Percentiles rank a stretch among this genome's conserved stretches.
phyloP scores from a whole-genome alignment of 1,140 invertebrate species.

The Caenorhabditis remanei region DNA sequence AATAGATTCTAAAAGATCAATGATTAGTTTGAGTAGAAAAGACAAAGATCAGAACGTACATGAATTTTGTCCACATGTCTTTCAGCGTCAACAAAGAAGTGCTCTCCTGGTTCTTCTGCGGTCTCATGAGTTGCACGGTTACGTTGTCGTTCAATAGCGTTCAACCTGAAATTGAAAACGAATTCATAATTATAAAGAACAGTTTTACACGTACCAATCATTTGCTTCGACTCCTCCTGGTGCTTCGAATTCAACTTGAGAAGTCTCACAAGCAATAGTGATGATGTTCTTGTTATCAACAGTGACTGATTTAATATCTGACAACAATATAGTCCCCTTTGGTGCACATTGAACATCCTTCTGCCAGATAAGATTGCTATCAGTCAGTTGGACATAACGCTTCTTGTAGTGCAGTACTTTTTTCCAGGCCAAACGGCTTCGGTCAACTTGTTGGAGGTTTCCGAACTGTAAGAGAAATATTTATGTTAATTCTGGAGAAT shows the following conservation, averaged over 20 bases:
- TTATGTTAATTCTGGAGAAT: background rate
- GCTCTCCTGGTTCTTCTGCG: background rate
- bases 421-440: constrained; percentile 69
- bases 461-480: constrained; percentile 59
- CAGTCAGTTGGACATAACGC: constrained; percentile 73
- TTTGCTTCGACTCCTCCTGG: constrained; percentile 70
- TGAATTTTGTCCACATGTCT: constrained; percentile 31
- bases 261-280: constrained; percentile 66
- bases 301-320: constrained; percentile 71
- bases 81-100: constrained; percentile 30
- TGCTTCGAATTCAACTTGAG: constrained; percentile 73
- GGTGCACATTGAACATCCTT: constrained; percentile 67
- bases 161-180: constrained; percentile 19
- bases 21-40: too few species aligned
- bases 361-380: constrained; percentile 70
- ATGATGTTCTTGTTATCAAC: constrained; percentile 72
- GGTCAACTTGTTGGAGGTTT: constrained; percentile 67
- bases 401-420: constrained; percentile 73
- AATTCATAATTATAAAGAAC: background rate
- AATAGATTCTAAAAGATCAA: constrained; percentile 3
- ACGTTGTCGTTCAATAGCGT: constrained; percentile 11
- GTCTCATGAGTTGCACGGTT: background rate
- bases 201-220: constrained; percentile 68
- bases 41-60: background rate
- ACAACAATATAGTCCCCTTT: constrained; percentile 69